Percentiles rank a stretch among this genome's conserved stretches.
These are phyloP conservation scores for Athrips mouffetella DNA, from an alignment of 2,888 invertebrate genomes.

Conservation along the genomic window DNA sequence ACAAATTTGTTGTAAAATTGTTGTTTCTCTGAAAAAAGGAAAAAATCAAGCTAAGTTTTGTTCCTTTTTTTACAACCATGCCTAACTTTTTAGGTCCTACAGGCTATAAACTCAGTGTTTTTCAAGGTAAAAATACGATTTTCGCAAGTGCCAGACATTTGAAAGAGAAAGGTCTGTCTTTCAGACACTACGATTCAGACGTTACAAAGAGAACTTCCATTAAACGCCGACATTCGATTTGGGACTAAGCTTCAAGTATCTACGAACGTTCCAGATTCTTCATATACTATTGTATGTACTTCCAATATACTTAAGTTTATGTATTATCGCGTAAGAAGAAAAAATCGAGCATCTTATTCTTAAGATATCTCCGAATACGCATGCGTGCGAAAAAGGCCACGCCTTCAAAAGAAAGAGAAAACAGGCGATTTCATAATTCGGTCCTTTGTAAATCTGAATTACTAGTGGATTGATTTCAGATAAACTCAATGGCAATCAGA, in stretches of 20 bases:
- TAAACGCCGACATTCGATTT: slow-evolving; percentile 5
- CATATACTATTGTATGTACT: slow-evolving; percentile 40
- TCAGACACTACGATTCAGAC: not conserved
- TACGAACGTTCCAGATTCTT: slow-evolving; percentile 14
- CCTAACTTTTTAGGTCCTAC: too few relatives aligned
- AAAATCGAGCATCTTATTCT: slow-evolving; percentile 66
- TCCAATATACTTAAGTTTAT: slow-evolving; percentile 44
- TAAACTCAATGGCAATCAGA: slow-evolving; percentile 49
- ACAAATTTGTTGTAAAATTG: too few relatives aligned
- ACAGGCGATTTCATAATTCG: slow-evolving; percentile 44
- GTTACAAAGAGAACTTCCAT: slow-evolving; percentile 5
- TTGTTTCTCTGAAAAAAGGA: too few relatives aligned
- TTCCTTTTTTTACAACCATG: too few relatives aligned
- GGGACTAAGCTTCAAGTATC: slow-evolving; percentile 1
- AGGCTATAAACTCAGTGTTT: too few relatives aligned
- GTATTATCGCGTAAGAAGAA: slow-evolving; percentile 50
- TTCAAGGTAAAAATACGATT: too few relatives aligned
- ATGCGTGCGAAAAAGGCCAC: slow-evolving; percentile 60
- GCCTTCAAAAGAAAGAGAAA: slow-evolving; percentile 62
- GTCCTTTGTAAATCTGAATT: slow-evolving; percentile 46
- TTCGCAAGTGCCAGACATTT: too few relatives aligned
- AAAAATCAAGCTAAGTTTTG: too few relatives aligned
- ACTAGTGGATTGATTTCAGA: slow-evolving; percentile 56
- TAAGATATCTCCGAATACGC: slow-evolving; percentile 55
- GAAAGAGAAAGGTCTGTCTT: too few relatives aligned